phyloP scores from a whole-genome alignment of 2,888 invertebrate species.

The Luperina testacea region DNA sequence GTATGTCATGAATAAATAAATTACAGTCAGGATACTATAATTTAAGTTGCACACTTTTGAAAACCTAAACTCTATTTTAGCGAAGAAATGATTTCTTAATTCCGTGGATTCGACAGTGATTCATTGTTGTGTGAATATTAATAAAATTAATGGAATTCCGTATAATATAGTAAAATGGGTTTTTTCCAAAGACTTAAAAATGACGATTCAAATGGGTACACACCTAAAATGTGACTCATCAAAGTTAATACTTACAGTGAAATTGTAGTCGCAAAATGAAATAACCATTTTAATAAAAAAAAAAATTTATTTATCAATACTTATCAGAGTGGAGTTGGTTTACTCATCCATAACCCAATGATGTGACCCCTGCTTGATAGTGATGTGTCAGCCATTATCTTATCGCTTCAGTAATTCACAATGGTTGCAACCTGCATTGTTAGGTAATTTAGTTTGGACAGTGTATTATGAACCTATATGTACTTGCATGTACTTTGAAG shows the following conservation, averaged over 20 bases:
- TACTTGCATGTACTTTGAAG: constrained; percentile 5
- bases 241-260: background rate
- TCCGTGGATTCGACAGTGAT: constrained; percentile 5
- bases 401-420: constrained; percentile 67
- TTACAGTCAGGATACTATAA: background rate
- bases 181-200: background rate
- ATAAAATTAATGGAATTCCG: background rate
- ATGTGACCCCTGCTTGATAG: constrained; percentile 39
- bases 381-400: constrained; percentile 63
- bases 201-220: background rate
- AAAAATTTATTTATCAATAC: constrained; percentile 9
- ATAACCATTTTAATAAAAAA: background rate
- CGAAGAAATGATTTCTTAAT: background rate
- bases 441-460: constrained; percentile 33
- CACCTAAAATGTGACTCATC: constrained; percentile 33
- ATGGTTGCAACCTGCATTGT: constrained; percentile 49
- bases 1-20: background rate
- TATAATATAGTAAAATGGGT: background rate
- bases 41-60: too few relatives aligned
- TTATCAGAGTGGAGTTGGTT: constrained; percentile 1
- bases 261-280: background rate
- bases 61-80: background rate
- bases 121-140: background rate
- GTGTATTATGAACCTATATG: constrained; percentile 15
- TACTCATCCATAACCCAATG: constrained; percentile 34